Conservation (phyloP, 2,797 vertebrate genomes). For the Megalops cyprinoides region DNA sequence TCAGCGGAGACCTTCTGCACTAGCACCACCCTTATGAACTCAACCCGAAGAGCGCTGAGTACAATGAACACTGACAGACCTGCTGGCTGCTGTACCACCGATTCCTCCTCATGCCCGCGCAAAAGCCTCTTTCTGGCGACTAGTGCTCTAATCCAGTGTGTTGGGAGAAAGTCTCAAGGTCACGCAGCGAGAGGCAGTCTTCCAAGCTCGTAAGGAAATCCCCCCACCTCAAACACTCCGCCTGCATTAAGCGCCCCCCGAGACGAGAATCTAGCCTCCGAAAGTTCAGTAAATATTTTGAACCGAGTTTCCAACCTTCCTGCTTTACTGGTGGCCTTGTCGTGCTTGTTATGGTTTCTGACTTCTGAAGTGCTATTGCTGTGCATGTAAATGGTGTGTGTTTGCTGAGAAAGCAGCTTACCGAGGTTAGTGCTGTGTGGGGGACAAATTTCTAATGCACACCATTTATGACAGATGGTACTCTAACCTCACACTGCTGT, state of each 20-base stretch:
- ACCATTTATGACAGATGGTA: background rate
- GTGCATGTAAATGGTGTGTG: background rate
- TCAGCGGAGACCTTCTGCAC: too few relatives aligned
- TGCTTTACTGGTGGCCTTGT: background rate
- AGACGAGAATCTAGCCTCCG: background rate
- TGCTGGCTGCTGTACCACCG: background rate
- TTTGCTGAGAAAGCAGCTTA: background rate
- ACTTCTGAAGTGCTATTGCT: background rate
- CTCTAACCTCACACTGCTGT: background rate
- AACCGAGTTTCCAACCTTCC: background rate
- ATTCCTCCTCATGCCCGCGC: background rate
- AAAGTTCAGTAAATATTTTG: constrained; percentile 5
- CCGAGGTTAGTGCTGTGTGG: background rate
- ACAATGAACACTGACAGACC: constrained; percentile 5
- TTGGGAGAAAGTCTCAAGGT: background rate
- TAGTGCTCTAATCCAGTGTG: background rate
- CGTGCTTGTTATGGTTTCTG: background rate
- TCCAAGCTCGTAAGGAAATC: background rate
- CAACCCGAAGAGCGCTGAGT: too few relatives aligned
- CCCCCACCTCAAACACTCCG: background rate
- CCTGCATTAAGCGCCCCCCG: background rate
- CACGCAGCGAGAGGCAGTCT: background rate
- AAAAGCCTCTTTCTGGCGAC: background rate
- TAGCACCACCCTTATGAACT: too few relatives aligned
- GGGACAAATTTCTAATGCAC: background rate